A percentile compares a stretch with the other conserved stretches of the same genome.
phyloP scores from a whole-genome alignment of 92 coral and sea anemone species.

The Pocillopora meandrina region DNA sequence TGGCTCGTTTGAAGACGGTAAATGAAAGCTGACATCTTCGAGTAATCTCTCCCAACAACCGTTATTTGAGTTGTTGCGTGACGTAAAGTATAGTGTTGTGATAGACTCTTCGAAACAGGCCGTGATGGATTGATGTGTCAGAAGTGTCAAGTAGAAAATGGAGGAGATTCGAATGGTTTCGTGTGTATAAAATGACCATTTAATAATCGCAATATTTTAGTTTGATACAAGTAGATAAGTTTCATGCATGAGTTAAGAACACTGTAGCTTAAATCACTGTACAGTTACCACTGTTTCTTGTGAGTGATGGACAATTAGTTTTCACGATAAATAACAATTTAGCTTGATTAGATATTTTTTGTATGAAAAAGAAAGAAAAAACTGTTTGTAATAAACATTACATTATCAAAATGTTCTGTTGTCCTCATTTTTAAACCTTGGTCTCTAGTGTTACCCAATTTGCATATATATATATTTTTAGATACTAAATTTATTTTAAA shows the following conservation, averaged over 20 bases:
- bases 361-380: slow-evolving; percentile 14
- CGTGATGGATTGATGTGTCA: not conserved
- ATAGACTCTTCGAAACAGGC: not conserved
- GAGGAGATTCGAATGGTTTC: not conserved
- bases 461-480: not conserved
- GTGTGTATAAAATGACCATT: not conserved
- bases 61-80: not conserved
- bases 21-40: not conserved
- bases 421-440: not conserved
- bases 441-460: not conserved
- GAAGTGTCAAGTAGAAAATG: not conserved
- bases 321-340: slow-evolving; percentile 6
- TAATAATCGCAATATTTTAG: not conserved
- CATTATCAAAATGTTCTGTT: not conserved
- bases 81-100: not conserved
- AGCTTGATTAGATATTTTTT: slow-evolving; percentile 50
- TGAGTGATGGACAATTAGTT: not conserved
- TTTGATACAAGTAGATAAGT: not conserved
- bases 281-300: slow-evolving; percentile 13
- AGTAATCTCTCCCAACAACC: not conserved
- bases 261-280: not conserved
- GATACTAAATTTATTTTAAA: too few relatives aligned
- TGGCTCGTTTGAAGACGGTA: not conserved
- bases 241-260: not conserved
- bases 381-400: slow-evolving; percentile 39